Evolutionary conservation across 2,113 vertebrate genomes (phyloP).

Genomic region (Ceyx cyanopectus): DNA sequence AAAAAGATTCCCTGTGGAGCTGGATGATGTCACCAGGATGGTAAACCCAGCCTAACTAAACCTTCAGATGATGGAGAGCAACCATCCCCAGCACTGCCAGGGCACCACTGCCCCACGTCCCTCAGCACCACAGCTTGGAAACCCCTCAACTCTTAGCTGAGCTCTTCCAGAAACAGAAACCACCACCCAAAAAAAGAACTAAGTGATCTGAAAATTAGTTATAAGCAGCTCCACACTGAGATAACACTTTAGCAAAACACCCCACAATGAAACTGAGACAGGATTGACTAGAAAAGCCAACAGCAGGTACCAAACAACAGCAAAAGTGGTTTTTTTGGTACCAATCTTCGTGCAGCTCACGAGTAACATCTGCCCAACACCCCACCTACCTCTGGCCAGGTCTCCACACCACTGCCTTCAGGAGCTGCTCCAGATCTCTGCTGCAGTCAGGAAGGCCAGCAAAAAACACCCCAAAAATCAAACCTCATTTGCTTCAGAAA

Average conservation of each 20-base stretch:
- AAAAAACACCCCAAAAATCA: neutral
- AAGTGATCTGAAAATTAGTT: neutral
- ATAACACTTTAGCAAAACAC: neutral
- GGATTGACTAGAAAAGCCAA: neutral
- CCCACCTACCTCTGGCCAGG: neutral
- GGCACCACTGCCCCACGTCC: neutral
- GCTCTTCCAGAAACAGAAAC: neutral
- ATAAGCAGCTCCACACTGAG: neutral
- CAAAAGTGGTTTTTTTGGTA: too few species aligned
- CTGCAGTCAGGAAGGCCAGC: neutral
- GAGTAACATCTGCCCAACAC: neutral
- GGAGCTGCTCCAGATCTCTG: neutral
- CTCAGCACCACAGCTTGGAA: neutral
- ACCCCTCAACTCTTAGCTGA: fast-evolving
- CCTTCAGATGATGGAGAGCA: too few species aligned
- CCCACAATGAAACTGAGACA: fast-evolving
- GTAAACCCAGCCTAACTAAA: neutral
- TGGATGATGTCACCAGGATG: fast-evolving
- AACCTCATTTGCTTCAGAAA: neutral
- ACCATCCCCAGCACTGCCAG: neutral
- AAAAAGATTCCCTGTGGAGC: neutral
- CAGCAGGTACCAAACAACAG: neutral
- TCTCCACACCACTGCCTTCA: fast-evolving
- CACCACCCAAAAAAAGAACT: neutral
- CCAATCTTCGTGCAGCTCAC: neutral